Percentiles rank a stretch among this genome's conserved stretches.
Evolutionary conservation across 2,888 invertebrate genomes (phyloP).

Genomic region (Napeogenes inachia): DNA sequence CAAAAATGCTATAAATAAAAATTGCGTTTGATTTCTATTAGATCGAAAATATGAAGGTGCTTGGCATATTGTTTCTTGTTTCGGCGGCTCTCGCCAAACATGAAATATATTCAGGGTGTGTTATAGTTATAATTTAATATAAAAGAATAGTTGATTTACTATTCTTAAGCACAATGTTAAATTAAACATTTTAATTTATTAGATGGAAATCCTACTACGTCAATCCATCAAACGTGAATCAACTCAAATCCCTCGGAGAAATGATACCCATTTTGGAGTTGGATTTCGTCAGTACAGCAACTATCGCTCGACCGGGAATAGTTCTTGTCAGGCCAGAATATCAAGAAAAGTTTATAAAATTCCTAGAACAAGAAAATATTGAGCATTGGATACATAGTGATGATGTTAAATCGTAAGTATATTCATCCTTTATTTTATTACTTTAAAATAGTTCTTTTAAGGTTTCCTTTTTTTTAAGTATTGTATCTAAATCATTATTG

Average conservation of each 20-base stretch:
- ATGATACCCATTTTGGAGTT: conserved; percentile 22
- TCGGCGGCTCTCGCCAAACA: conserved; percentile 54
- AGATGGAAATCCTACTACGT: conserved; percentile 35
- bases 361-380: conserved; percentile 51
- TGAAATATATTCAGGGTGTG: conserved; percentile 54
- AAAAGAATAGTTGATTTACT: too few species aligned
- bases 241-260: conserved; percentile 22
- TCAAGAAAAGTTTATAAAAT: conserved; percentile 45
- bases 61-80: conserved; percentile 42
- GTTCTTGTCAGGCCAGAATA: conserved; percentile 60
- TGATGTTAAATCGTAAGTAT: conserved; percentile 67
- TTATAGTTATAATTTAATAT: neutral
- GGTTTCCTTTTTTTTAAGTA: too few species aligned
- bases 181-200: conserved; percentile 11
- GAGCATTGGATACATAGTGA: conserved; percentile 56
- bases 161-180: neutral
- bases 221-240: conserved; percentile 22
- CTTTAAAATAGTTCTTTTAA: neutral
- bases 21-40: conserved; percentile 12
- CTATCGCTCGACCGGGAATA: conserved; percentile 46
- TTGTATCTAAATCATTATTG: too few species aligned
- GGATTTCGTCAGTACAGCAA: conserved; percentile 28
- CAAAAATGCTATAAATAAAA: conserved; percentile 9
- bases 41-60: conserved; percentile 42
- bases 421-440: neutral